Evolutionary conservation across 2,797 vertebrate species (phyloP).

Genomic region (Xiphophorus birchmanni): DNA sequence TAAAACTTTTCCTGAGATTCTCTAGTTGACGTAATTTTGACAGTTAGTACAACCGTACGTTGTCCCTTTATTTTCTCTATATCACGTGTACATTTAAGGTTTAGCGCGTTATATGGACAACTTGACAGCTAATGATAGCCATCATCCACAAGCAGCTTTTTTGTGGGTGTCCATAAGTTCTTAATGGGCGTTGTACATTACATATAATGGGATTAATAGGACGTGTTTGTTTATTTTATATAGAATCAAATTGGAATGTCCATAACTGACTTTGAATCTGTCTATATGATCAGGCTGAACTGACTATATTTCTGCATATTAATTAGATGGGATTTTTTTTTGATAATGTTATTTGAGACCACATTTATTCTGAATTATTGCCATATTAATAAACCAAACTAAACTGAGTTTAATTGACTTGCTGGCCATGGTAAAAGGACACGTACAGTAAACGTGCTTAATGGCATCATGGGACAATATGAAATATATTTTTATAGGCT

Average conservation of each 20-base stretch:
- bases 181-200: background rate
- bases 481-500: background rate
- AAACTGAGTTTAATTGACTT: background rate
- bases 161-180: background rate
- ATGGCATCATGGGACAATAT: background rate
- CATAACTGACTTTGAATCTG: background rate
- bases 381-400: background rate
- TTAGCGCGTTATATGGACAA: too few relatives aligned
- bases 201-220: background rate
- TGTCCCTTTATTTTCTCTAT: too few relatives aligned
- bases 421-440: background rate
- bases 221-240: too few relatives aligned
- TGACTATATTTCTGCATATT: background rate
- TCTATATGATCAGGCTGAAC: background rate
- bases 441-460: background rate
- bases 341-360: background rate
- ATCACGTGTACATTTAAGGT: too few relatives aligned
- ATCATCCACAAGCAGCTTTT: too few relatives aligned
- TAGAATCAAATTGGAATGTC: background rate
- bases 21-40: too few relatives aligned
- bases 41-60: too few relatives aligned
- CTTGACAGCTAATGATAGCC: too few relatives aligned
- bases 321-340: background rate
- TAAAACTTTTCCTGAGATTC: too few relatives aligned
- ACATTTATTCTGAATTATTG: background rate